Evolutionary conservation across 2,888 invertebrate genomes (phyloP), one percentile per base, ranked within the genome.

Genomic region (Notocelia uddmanniana): DNA sequence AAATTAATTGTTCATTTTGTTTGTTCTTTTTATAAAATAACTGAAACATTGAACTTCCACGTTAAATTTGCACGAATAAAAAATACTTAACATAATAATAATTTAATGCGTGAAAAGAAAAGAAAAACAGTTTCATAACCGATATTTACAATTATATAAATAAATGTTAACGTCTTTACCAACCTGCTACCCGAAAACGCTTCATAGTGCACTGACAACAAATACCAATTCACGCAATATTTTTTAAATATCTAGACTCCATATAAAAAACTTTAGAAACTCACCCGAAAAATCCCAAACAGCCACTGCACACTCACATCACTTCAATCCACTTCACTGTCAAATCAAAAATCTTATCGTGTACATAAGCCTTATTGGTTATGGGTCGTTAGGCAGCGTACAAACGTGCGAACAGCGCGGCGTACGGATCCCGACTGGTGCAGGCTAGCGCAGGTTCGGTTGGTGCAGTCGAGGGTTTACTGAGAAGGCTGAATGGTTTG

Each of bases 301-400:
- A 52, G 31, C 26, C n/a, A 57, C 62, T 31, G 5, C 50, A 63
- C 31, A 55, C 23, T 63, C 63, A 63, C 50, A 52, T 34, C 63
- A 63, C 63, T 34, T 15, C 63, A 63, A 50, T 50, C 23, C 62
- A 62, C 48, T 21, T 19, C 52, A 59, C 59, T 59, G 59, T 41
- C 58, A 41, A 19, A 50, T 50, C 3, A 50, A 50, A 62, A 52
- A 52, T 34, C 55, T 13, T 26, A 26, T 63, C 15, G 21, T 15
- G 13, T 52, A 48, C n/a, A 50, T 50, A 55, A 23, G 55, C 26
- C 55, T 23, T 55, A 26, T 55, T 23, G 13, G 26, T 9, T 26
- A 15, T 26, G 23, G 0, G 31, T n/a, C 11, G n/a, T 60, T 52
- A 31, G 19, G 31, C 15, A 31, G 50, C 34, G 52, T 15, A 3